Conservation (phyloP, 2,113 vertebrate species). For the Chaetodon auriga region DNA sequence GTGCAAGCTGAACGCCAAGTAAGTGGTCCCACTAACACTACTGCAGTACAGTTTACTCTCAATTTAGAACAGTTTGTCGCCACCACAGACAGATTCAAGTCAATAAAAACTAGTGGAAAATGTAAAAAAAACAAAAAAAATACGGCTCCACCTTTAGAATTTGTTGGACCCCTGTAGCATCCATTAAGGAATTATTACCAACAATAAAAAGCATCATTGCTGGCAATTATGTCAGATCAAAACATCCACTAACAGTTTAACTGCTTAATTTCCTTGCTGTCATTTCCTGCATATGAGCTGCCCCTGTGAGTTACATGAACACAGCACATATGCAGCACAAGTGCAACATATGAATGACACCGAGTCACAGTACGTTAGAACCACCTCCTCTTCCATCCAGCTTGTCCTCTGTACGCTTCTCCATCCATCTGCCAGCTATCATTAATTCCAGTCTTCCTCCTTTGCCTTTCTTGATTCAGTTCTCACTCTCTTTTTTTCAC, state of each 20-base stretch:
- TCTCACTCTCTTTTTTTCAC: constrained; percentile 11
- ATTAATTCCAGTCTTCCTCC: background rate
- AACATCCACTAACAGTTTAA: background rate
- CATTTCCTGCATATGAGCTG: background rate
- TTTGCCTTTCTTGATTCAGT: background rate
- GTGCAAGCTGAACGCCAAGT: constrained; percentile 28
- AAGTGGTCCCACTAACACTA: constrained; percentile 31
- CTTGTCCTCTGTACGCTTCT: background rate
- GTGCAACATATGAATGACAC: constrained; percentile 5
- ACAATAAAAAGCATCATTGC: too few relatives aligned
- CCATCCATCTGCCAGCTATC: background rate
- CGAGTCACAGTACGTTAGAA: constrained; percentile 2
- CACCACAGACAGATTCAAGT: background rate
- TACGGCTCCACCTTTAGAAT: background rate
- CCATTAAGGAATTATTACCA: constrained; percentile 9
- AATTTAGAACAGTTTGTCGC: constrained; percentile 30
- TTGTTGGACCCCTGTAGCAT: background rate
- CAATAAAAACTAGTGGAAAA: background rate
- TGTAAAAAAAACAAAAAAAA: background rate
- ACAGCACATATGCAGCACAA: background rate
- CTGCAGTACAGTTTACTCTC: background rate
- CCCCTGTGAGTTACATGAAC: background rate
- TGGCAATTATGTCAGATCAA: background rate
- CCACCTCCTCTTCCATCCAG: background rate
- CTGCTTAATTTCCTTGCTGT: background rate